phyloP scores from a whole-genome alignment of 2,888 invertebrate genomes.

The Caenorhabditis macrosperma region DNA sequence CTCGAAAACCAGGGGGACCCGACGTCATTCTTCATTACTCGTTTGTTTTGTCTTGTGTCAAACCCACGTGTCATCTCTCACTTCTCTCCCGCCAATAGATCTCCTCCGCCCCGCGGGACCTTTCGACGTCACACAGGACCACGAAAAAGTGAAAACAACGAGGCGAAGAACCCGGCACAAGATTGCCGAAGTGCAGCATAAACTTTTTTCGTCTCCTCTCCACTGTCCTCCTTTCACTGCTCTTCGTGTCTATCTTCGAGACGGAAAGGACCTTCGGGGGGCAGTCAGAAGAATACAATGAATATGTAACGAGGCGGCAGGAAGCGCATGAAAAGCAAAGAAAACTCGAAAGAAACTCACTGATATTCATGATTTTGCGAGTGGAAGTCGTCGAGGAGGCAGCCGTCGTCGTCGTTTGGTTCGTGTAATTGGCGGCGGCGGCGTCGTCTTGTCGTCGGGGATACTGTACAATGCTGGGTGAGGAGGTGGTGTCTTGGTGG shows the following conservation, averaged over 20 bases:
- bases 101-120: conserved; percentile 41
- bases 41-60: conserved; percentile 20
- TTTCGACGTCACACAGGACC: conserved; percentile 18
- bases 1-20: not conserved
- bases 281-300: conserved; percentile 57
- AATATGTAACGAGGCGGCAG: conserved; percentile 58
- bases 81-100: no score
- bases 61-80: conserved; percentile 45
- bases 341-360: conserved; percentile 40
- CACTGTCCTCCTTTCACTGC: not conserved
- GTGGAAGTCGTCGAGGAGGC: conserved; percentile 36
- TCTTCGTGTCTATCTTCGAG: not conserved
- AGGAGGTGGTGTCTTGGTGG: conserved; percentile 5
- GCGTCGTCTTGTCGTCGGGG: conserved; percentile 30
- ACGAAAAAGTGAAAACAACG: not conserved
- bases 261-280: not conserved
- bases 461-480: conserved; percentile 52
- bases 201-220: not conserved
- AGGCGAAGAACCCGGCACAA: not conserved
- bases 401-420: conserved; percentile 35
- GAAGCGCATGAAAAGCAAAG: conserved; percentile 26
- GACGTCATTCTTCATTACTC: conserved; percentile 42
- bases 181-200: not conserved
- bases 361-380: conserved; percentile 62
- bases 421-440: conserved; percentile 31